These are phyloP conservation scores for Pterobdella sp. DNA, from an alignment of 2,888 invertebrate genomes.

Conservation along the genomic window DNA sequence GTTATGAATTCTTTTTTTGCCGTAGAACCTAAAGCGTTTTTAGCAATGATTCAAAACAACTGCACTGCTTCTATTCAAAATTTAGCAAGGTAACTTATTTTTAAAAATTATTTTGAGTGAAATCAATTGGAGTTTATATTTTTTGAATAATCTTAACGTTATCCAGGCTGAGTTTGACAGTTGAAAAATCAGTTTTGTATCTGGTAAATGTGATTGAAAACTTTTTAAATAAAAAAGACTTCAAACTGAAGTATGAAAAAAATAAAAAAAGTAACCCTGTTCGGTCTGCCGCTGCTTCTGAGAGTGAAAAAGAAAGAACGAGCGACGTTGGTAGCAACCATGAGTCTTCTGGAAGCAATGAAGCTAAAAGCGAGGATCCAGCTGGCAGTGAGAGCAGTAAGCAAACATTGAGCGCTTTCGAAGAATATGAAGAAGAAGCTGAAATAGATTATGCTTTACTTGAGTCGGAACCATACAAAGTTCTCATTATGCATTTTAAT, in stretches of 20 bases:
- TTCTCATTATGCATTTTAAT: slow-evolving; percentile 60
- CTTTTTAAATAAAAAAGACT: slow-evolving; percentile 39
- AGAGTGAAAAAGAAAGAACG: background rate
- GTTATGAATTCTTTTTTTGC: slow-evolving; percentile 74
- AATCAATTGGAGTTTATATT: too few species aligned
- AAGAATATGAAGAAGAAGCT: slow-evolving; percentile 56
- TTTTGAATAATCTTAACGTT: too few species aligned
- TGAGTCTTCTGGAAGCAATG: background rate
- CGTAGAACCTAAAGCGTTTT: slow-evolving; percentile 77
- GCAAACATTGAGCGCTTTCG: background rate
- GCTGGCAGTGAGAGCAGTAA: background rate
- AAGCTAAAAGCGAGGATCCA: background rate
- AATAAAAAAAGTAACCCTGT: slow-evolving; percentile 21
- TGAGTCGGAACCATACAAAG: slow-evolving; percentile 49
- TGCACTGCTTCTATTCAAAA: slow-evolving; percentile 45
- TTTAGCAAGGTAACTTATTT: slow-evolving; percentile 50
- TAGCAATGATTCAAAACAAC: slow-evolving; percentile 70
- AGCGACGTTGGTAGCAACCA: background rate
- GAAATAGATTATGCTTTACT: slow-evolving; percentile 43
- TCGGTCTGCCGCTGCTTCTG: background rate
- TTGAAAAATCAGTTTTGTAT: slow-evolving; percentile 51
- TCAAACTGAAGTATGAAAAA: background rate
- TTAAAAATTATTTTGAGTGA: too few species aligned
- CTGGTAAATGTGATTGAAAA: slow-evolving; percentile 47
- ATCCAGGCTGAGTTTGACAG: slow-evolving; percentile 47